phyloP scores from a whole-genome alignment of 2,888 invertebrate species.

The Bugula neritina region DNA sequence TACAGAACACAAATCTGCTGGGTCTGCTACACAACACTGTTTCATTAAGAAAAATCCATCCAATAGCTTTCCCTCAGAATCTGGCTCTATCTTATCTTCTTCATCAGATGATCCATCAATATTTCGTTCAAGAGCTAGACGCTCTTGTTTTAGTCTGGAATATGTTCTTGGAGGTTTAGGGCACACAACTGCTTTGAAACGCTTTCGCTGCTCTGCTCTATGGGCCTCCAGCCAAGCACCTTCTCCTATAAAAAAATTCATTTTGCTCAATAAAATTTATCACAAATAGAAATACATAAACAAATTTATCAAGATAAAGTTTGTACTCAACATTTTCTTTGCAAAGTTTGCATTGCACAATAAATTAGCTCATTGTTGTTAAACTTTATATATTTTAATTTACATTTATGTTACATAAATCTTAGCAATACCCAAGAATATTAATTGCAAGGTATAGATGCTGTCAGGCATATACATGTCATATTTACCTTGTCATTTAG shows the following conservation, averaged over 20 bases:
- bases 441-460: too few species aligned
- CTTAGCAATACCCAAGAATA: too few species aligned
- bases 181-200: conserved; percentile 50
- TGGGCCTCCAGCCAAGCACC: conserved; percentile 52
- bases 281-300: not conserved
- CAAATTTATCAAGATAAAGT: not conserved
- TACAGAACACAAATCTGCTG: conserved; percentile 47
- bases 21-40: conserved; percentile 51
- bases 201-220: conserved; percentile 44
- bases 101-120: conserved; percentile 32
- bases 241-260: conserved; percentile 35
- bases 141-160: conserved; percentile 43
- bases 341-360: too few species aligned
- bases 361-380: too few species aligned
- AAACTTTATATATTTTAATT: too few species aligned
- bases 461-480: too few species aligned
- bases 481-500: too few species aligned
- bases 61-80: conserved; percentile 34
- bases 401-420: too few species aligned
- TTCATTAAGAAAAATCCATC: conserved; percentile 53
- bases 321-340: too few species aligned
- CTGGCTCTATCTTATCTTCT: conserved; percentile 33
- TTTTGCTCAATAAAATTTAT: too few species aligned
- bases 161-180: conserved; percentile 44
- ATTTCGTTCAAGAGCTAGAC: conserved; percentile 38